Percentiles rank a stretch among this genome's conserved stretches.
Conservation (phyloP, 2,797 vertebrate genomes). For the Coccyzus lansbergi region DNA sequence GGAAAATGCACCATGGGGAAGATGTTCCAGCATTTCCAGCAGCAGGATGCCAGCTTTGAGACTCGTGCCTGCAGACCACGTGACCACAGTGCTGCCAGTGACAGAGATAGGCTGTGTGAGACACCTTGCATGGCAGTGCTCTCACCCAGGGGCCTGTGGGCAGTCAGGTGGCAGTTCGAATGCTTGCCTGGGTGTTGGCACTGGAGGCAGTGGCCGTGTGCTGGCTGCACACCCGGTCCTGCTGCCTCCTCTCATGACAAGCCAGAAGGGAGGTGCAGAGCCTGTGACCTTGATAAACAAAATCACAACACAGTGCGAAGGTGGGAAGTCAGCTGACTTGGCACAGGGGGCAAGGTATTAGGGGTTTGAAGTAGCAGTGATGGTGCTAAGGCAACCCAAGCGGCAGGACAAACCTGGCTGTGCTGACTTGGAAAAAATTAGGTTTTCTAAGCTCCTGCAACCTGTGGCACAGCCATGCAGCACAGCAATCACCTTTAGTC, state of each 20-base stretch:
- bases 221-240: not conserved
- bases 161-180: not conserved
- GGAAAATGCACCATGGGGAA: not conserved
- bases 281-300: rapidly evolving
- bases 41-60: not conserved
- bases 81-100: not conserved
- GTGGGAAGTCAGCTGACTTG: not conserved
- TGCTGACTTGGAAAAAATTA: not conserved
- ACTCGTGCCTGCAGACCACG: not conserved
- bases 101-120: not conserved
- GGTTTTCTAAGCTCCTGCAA: not conserved
- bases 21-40: not conserved
- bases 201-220: not conserved
- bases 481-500: not conserved
- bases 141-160: not conserved
- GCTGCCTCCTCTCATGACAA: not conserved
- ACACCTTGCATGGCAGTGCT: not conserved
- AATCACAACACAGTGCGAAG: not conserved
- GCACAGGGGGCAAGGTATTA: not conserved
- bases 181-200: not conserved
- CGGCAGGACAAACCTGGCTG: not conserved
- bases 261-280: not conserved
- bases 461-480: not conserved
- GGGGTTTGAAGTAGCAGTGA: not conserved
- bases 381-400: not conserved